Evolutionary conservation across 2,113 vertebrate species (phyloP), one percentile per base, ranked within the genome.

Genomic region (Poeciliopsis retropinna): DNA sequence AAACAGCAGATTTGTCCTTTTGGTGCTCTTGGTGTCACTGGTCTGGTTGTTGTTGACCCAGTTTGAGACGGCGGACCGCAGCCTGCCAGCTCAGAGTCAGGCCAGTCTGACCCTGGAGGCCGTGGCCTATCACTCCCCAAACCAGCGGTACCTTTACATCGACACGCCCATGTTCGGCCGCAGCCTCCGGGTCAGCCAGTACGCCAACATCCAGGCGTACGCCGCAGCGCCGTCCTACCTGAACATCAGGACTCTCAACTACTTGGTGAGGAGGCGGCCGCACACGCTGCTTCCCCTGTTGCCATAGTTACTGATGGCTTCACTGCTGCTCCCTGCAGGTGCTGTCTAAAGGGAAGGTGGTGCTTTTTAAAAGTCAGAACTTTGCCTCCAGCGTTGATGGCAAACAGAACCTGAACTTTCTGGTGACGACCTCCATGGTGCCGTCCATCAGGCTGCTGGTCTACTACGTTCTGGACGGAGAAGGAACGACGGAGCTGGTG

Each of bases 361-460:
- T 97, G 73, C 37, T 76, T 4, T 95, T 91, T 31, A 92, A 85
- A 31, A 87, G 51, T 29, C 92, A 32, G 82, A 87, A 37, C 28
- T 31, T 91, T 0, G 90, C 92, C 61, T 14, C 87, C 25, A 17
- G 44, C 14, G 2, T 54, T 5, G 91, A 85, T 7, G 73, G 66
- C 10, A 93, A 88, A 25, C 96, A 96, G 61, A 92, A 60, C 8
- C 80, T 99, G 30, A 95, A 86, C 51, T 94, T 98, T 31, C 75
- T 81, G 76, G 93, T 98, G 73, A 97, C 95, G 0, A 5, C 90
- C 3, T 70, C 91, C 71, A 99, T 98, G 98, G 95, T 96, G 69
- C 98, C 97, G 22, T 98, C 97, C 27, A 92, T 95, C 30, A 94
- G 98, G 1, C 91, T 99, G 37, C 70, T 98, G 82, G 96, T 97